Conservation (phyloP, 2,888 invertebrate genomes). For the Rosalia funebris region DNA sequence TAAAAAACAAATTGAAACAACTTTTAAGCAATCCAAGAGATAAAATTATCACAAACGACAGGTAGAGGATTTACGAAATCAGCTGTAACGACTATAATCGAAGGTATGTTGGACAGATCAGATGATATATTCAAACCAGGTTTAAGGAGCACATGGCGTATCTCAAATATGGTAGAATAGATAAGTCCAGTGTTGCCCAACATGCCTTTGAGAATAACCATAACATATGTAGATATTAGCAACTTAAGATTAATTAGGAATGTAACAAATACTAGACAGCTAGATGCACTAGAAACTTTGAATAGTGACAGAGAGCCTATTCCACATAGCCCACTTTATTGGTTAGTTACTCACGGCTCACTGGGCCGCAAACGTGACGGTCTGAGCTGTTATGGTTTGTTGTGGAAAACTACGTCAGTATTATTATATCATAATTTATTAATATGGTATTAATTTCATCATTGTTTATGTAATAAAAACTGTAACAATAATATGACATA, state of each 20-base stretch:
- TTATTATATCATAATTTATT: too few species aligned
- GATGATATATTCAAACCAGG: neutral
- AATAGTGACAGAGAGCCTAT: too few species aligned
- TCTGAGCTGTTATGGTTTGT: too few species aligned
- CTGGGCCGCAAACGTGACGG: too few species aligned
- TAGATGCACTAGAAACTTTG: neutral
- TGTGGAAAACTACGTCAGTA: too few species aligned
- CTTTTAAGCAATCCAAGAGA: neutral
- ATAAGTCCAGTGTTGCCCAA: neutral
- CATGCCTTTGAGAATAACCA: neutral
- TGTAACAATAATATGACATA: too few species aligned
- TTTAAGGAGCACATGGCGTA: neutral
- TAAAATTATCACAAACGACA: neutral
- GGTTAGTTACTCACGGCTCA: too few species aligned
- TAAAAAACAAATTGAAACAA: too few species aligned
- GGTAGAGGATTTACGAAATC: neutral
- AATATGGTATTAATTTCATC: too few species aligned
- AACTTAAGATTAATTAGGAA: neutral
- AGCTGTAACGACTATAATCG: neutral
- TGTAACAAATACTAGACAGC: neutral
- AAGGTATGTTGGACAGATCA: neutral
- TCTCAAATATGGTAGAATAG: neutral
- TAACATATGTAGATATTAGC: neutral
- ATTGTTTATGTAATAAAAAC: too few species aligned
- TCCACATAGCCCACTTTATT: too few species aligned